These are phyloP conservation scores for Epinephelus coioides DNA, from an alignment of 2,797 vertebrate species.

Conservation along the genomic window DNA sequence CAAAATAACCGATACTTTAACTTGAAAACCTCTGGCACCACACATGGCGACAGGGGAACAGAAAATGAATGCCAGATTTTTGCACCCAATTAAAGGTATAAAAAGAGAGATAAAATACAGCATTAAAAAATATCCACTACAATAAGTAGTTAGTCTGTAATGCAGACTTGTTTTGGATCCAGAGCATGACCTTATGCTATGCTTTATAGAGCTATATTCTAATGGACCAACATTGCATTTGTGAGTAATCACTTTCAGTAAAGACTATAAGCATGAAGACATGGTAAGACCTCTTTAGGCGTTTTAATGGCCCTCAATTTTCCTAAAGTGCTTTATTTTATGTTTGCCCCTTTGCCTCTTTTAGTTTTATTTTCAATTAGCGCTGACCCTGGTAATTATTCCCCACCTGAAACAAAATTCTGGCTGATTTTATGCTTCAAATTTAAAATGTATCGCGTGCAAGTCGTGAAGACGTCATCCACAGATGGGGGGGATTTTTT, in stretches of 20 bases:
- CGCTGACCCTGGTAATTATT: constrained; percentile 8
- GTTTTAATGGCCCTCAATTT: constrained; percentile 8
- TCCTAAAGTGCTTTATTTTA: constrained; percentile 10
- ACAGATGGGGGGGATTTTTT: constrained; percentile 40
- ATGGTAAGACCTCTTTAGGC: constrained; percentile 5
- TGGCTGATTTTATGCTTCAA: constrained; percentile 21
- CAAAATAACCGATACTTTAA: constrained; percentile 67
- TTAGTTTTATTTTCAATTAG: constrained; percentile 13
- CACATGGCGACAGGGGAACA: constrained; percentile 60
- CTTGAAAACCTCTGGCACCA: constrained; percentile 71
- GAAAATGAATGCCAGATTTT: constrained; percentile 80
- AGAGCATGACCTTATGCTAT: constrained; percentile 40
- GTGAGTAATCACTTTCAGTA: constrained; percentile 12
- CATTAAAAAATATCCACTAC: constrained; percentile 52
- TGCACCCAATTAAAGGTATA: constrained; percentile 73
- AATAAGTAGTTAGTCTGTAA: constrained; percentile 57
- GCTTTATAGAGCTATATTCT: constrained; percentile 38
- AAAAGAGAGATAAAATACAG: constrained; percentile 58
- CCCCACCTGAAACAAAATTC: not conserved
- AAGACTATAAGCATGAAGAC: constrained; percentile 14
- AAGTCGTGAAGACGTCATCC: constrained; percentile 11
- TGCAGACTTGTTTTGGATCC: constrained; percentile 45
- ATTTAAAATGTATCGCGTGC: constrained; percentile 29
- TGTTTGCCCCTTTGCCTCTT: not conserved
- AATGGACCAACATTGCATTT: constrained; percentile 18